Conservation (phyloP, 2,888 invertebrate genomes). For the Ryuthela nishihirai region DNA sequence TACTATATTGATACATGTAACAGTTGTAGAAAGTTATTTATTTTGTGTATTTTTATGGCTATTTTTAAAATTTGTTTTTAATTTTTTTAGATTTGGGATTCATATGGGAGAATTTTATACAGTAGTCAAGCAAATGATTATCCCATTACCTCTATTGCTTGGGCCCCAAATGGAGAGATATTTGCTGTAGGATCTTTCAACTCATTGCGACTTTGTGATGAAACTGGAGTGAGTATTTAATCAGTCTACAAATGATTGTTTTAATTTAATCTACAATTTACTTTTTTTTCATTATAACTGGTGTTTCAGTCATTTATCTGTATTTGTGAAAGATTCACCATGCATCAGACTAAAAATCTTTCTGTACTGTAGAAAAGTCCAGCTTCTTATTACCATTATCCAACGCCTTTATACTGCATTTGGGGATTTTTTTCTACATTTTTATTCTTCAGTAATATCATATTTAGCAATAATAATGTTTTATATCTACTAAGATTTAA, state of each 20-base stretch:
- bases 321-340: constrained; percentile 41
- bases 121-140: constrained; percentile 79
- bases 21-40: too few relatives aligned
- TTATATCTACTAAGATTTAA: too few relatives aligned
- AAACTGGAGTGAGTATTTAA: constrained; percentile 70
- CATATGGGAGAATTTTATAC: constrained; percentile 80
- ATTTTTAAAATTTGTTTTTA: not conserved
- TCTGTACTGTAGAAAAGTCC: too few relatives aligned
- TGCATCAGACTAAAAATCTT: too few relatives aligned
- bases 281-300: not conserved
- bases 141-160: constrained; percentile 84
- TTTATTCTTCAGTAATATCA: too few relatives aligned
- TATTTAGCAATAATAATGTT: too few relatives aligned
- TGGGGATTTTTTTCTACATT: too few relatives aligned
- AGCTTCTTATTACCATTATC: too few relatives aligned
- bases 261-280: not conserved
- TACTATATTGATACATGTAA: too few relatives aligned
- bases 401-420: too few relatives aligned
- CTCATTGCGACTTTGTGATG: constrained; percentile 85
- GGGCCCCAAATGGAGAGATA: constrained; percentile 86
- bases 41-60: not conserved
- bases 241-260: too few relatives aligned
- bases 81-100: constrained; percentile 71
- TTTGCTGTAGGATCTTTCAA: constrained; percentile 93
- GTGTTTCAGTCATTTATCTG: constrained; percentile 31